A percentile compares a stretch with the other conserved stretches of the same genome.
Evolutionary conservation across 2,888 invertebrate genomes (phyloP).

Genomic region (Geotrupes spiniger): DNA sequence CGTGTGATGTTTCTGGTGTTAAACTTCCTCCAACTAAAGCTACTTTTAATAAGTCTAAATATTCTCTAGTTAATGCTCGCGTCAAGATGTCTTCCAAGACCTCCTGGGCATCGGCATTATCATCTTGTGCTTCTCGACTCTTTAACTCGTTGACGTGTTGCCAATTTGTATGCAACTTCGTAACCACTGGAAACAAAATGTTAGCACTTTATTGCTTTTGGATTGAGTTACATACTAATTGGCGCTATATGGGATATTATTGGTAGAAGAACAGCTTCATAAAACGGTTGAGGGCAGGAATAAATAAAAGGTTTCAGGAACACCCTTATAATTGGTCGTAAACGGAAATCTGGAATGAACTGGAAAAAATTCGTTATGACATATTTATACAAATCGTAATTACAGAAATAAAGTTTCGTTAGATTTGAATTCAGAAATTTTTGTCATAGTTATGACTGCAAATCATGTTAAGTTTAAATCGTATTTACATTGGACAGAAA

Average conservation of each 20-base stretch:
- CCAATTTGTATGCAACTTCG: constrained; percentile 74
- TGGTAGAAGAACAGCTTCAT: constrained; percentile 73
- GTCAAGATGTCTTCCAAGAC: constrained; percentile 84
- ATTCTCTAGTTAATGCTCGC: constrained; percentile 81
- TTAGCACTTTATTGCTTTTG: not conserved
- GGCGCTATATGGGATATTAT: constrained; percentile 75
- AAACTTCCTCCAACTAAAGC: constrained; percentile 69
- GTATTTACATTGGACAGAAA: too few species aligned
- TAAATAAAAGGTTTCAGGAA: constrained; percentile 84
- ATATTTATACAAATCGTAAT: too few species aligned
- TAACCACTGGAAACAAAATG: constrained; percentile 55
- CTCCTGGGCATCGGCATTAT: constrained; percentile 75
- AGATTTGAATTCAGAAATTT: too few species aligned
- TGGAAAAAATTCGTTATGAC: too few species aligned
- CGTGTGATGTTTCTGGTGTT: constrained; percentile 52
- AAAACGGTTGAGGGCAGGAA: constrained; percentile 81
- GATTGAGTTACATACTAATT: constrained; percentile 63
- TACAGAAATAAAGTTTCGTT: too few species aligned
- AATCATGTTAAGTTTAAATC: too few species aligned
- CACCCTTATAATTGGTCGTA: constrained; percentile 77
- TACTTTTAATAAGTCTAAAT: constrained; percentile 76
- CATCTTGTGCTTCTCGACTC: constrained; percentile 73
- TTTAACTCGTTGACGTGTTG: constrained; percentile 73
- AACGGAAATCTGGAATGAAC: constrained; percentile 79
- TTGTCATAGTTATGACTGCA: too few species aligned